Conservation (phyloP, 2,888 invertebrate genomes). For the Caenorhabditis sulstoni region DNA sequence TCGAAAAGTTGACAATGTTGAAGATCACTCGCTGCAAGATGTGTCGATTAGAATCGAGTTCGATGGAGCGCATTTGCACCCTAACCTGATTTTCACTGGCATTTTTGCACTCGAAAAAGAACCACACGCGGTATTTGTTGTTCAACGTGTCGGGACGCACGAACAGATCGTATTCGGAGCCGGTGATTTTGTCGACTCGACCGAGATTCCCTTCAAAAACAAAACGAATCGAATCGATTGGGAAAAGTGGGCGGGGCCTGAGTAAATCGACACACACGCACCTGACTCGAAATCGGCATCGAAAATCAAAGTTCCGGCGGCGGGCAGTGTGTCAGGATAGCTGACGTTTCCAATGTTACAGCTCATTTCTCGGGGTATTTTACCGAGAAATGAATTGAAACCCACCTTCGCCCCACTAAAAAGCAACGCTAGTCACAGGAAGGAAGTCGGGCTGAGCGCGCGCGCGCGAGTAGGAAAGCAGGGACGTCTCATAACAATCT, state of each 20-base stretch:
- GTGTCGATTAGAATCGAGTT: slow-evolving; percentile 6
- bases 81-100: slow-evolving; percentile 68
- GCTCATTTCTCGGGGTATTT: slow-evolving; percentile 3
- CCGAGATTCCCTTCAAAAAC: slow-evolving; percentile 73
- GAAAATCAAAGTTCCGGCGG: slow-evolving; percentile 82
- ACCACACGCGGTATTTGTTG: slow-evolving; percentile 94
- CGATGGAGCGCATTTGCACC: no score
- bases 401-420: neutral
- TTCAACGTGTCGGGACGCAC: slow-evolving; percentile 96
- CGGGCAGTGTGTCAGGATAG: slow-evolving; percentile 80
- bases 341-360: slow-evolving; percentile 81
- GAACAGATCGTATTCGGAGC: slow-evolving; percentile 92
- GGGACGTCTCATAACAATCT: no score
- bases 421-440: no score
- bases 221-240: no score
- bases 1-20: slow-evolving; percentile 96
- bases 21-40: slow-evolving; percentile 90
- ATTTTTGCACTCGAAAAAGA: slow-evolving; percentile 89
- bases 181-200: slow-evolving; percentile 68
- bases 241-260: neutral
- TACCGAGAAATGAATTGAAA: neutral
- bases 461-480: no score
- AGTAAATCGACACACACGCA: slow-evolving; percentile 61
- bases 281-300: slow-evolving; percentile 83
- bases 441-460: no score